These are phyloP conservation scores for Caenorhabditis japonica DNA, from an alignment of 2,888 invertebrate genomes.

Conservation along the genomic window DNA sequence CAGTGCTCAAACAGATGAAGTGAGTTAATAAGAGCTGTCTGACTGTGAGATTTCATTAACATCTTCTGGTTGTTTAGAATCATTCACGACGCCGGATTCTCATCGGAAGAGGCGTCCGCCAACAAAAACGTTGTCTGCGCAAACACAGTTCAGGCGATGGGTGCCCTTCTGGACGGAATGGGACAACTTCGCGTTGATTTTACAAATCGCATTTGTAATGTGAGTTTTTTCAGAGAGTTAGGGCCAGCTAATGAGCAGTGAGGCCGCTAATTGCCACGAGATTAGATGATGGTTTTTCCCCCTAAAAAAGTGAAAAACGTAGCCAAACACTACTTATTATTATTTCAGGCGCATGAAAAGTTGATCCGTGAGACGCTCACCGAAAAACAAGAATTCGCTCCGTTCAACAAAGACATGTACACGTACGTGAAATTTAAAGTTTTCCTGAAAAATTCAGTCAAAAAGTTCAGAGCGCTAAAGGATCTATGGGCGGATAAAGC, in stretches of 20 bases:
- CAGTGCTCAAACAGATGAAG: conserved; percentile 99
- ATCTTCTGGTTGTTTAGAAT: conserved; percentile 88
- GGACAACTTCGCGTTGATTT: conserved; percentile 57
- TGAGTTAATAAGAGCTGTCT: conserved; percentile 81
- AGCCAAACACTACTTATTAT: no score
- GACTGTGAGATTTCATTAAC: background rate
- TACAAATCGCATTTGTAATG: conserved; percentile 26
- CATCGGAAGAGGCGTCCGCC: conserved; percentile 98
- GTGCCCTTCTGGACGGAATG: conserved; percentile 65
- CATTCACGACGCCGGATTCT: conserved; percentile 99
- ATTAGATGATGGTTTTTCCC: no score
- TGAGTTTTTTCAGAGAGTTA: conserved; percentile 3
- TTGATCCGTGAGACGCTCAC: conserved; percentile 36
- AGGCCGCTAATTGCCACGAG: no score
- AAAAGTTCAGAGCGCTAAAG: conserved; percentile 57
- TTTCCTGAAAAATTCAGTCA: conserved; percentile 49
- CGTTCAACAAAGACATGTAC: conserved; percentile 38
- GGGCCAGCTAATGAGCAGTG: no score
- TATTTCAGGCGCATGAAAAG: conserved; percentile 41
- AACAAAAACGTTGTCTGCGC: conserved; percentile 99
- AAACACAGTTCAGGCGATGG: conserved; percentile 98
- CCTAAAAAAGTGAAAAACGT: no score
- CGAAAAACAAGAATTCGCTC: conserved; percentile 48
- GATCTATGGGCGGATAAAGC: conserved; percentile 89
- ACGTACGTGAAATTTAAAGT: conserved; percentile 20